Percentiles rank a stretch among this genome's conserved stretches.
Conservation (phyloP, 1,140 invertebrate genomes). For the Anoplolepis gracilipes region DNA sequence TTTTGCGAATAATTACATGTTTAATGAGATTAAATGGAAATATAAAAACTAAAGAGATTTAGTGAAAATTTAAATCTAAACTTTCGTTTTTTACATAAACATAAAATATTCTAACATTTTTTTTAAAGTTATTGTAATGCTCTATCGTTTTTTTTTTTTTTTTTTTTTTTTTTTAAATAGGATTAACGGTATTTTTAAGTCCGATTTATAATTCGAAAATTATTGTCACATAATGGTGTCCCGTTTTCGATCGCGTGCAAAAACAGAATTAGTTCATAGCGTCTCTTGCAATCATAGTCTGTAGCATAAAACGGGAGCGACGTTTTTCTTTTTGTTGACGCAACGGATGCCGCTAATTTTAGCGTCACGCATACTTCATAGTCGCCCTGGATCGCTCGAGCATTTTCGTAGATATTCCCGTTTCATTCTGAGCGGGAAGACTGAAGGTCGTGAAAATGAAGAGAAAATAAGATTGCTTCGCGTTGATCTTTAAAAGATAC, state of each 20-base stretch:
- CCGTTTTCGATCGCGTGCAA: constrained; percentile 34
- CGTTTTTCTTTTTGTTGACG: constrained; percentile 78
- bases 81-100: background rate
- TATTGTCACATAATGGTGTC: background rate
- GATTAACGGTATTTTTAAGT: background rate
- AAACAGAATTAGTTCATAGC: constrained; percentile 59
- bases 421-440: constrained; percentile 70
- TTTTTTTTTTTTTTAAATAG: background rate
- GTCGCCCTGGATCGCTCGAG: constrained; percentile 71
- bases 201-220: constrained; percentile 7
- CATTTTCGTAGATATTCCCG: constrained; percentile 71
- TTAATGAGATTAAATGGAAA: background rate
- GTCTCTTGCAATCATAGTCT: constrained; percentile 58
- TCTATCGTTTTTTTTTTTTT: too few relatives aligned
- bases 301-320: constrained; percentile 71
- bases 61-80: background rate
- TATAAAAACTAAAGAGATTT: background rate
- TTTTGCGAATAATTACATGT: background rate
- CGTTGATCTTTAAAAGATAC: constrained; percentile 9
- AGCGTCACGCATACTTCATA: constrained; percentile 72
- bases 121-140: background rate
- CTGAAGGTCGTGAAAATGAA: constrained; percentile 69
- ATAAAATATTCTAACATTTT: background rate
- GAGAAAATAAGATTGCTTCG: constrained; percentile 51
- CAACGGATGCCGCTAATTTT: constrained; percentile 76